These are phyloP conservation scores for Grammomys dolichurus DNA, from an alignment of 2,113 vertebrate genomes.

Conservation along the genomic window DNA sequence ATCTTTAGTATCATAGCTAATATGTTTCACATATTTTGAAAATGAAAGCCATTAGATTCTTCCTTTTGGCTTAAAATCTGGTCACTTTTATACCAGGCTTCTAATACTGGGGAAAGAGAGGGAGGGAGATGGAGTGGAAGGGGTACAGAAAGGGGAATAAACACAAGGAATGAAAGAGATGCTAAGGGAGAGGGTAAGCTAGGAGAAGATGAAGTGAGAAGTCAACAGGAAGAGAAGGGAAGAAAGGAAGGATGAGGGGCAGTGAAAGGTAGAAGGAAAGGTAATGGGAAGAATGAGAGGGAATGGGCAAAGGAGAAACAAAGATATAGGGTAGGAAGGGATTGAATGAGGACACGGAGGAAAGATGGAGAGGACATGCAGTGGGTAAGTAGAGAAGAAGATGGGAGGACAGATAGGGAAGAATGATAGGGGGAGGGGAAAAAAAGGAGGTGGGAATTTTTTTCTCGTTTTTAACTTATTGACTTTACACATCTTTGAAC, in stretches of 20 bases:
- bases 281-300: accelerated
- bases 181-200: neutral
- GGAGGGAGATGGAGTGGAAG: too few species aligned
- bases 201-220: too few species aligned
- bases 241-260: accelerated
- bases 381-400: neutral
- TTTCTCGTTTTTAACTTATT: neutral
- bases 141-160: neutral
- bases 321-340: neutral
- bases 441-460: neutral
- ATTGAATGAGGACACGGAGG: too few species aligned
- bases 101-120: neutral
- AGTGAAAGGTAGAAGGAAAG: neutral
- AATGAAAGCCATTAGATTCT: neutral
- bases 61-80: neutral
- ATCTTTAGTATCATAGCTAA: neutral
- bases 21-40: constrained; percentile 18
- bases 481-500: too few species aligned
- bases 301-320: neutral
- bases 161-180: neutral
- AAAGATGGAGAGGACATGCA: neutral
- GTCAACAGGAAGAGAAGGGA: neutral
- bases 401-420: neutral
- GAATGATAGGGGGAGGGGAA: too few species aligned
- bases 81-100: neutral